Percentiles rank a stretch among this genome's conserved stretches.
Conservation (phyloP, 2,113 vertebrate genomes). For the Onychorhynchus coronatus region DNA sequence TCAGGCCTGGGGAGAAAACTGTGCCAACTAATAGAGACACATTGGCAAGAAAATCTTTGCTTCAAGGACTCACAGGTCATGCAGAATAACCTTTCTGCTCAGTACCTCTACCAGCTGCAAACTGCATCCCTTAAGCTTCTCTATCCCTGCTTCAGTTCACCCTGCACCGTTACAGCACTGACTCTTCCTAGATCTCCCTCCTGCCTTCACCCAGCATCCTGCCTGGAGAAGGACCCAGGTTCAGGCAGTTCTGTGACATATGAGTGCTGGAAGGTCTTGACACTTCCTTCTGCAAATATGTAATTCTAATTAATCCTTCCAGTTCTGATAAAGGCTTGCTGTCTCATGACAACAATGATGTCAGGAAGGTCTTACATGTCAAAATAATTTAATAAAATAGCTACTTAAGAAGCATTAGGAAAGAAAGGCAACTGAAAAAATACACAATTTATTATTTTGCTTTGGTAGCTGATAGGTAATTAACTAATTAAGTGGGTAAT, state of each 20-base stretch:
- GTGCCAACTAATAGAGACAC: background rate
- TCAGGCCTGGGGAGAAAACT: background rate
- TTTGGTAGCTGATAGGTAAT: background rate
- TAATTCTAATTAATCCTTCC: background rate
- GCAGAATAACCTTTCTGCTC: background rate
- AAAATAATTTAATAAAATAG: background rate
- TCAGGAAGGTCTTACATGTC: background rate
- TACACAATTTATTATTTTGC: background rate
- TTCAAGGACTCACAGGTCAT: background rate
- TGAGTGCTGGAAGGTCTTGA: background rate
- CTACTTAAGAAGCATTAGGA: background rate
- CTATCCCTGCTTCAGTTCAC: background rate
- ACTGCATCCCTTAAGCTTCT: background rate
- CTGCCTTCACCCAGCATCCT: background rate
- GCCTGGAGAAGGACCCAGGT: background rate
- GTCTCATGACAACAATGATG: background rate
- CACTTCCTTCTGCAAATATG: background rate
- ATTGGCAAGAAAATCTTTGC: background rate
- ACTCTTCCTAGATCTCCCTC: background rate
- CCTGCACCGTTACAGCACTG: background rate
- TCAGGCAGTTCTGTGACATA: background rate
- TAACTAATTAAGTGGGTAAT: background rate
- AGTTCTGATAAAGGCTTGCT: background rate
- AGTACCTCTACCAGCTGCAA: background rate
- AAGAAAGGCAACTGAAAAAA: background rate